Percentiles rank a stretch among this genome's conserved stretches.
These are phyloP conservation scores for Temnothorax longispinosus DNA, from an alignment of 1,140 invertebrate genomes.

Conservation along the genomic window DNA sequence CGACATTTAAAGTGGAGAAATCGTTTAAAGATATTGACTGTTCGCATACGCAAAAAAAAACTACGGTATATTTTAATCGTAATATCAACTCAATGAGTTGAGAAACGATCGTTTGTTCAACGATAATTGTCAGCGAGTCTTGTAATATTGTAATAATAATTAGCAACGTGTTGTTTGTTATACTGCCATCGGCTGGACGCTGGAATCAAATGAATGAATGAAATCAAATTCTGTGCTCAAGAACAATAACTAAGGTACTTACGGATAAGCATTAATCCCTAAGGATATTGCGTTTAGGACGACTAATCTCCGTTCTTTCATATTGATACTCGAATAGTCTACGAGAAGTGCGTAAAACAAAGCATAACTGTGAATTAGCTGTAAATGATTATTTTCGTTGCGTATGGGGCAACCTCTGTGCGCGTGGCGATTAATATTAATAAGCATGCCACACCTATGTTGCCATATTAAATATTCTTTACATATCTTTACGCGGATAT, in stretches of 20 bases:
- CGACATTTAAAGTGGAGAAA: not conserved
- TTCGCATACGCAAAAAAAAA: not conserved
- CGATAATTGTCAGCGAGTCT: slow-evolving; percentile 8
- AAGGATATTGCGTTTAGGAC: slow-evolving; percentile 69
- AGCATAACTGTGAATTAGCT: slow-evolving; percentile 65
- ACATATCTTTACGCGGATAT: slow-evolving; percentile 27
- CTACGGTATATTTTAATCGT: slow-evolving; percentile 6
- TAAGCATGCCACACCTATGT: not conserved
- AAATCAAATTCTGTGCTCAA: slow-evolving; percentile 79
- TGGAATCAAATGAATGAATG: slow-evolving; percentile 52
- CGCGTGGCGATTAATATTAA: not conserved
- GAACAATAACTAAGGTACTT: slow-evolving; percentile 82
- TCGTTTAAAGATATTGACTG: not conserved
- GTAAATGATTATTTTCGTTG: slow-evolving; percentile 53
- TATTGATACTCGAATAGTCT: slow-evolving; percentile 74
- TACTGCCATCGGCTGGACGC: slow-evolving; percentile 62
- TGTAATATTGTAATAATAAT: slow-evolving; percentile 44
- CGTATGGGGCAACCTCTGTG: slow-evolving; percentile 39
- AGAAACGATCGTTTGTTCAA: slow-evolving; percentile 4
- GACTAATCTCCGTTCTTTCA: slow-evolving; percentile 76
- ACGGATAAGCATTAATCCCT: slow-evolving; percentile 67
- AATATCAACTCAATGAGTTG: not conserved
- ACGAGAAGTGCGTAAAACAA: slow-evolving; percentile 54
- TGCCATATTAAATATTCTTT: slow-evolving; percentile 49
- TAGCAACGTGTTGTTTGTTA: slow-evolving; percentile 33